These are phyloP conservation scores for Danio choprae DNA, from an alignment of 2,797 vertebrate species.

Conservation along the genomic window DNA sequence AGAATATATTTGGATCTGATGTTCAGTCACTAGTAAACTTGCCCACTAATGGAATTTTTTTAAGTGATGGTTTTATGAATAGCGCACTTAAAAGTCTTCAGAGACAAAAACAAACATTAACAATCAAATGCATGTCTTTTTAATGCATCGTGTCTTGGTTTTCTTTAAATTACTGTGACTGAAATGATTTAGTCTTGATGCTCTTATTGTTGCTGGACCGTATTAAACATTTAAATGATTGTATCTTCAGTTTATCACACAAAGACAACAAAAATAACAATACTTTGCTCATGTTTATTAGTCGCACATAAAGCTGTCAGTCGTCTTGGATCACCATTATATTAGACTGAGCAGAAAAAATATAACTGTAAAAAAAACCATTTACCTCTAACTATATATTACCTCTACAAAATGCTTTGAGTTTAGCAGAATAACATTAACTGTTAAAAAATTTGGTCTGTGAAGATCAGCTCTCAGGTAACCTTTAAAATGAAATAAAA, in stretches of 20 bases:
- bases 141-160: neutral
- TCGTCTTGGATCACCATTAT: neutral
- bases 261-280: too few species aligned
- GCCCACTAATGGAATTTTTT: neutral
- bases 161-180: slow-evolving; percentile 1
- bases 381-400: too few species aligned
- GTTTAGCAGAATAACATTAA: neutral
- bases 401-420: neutral
- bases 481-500: too few species aligned
- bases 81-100: neutral
- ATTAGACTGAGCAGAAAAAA: too few species aligned
- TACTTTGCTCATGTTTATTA: neutral
- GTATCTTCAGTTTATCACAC: too few species aligned
- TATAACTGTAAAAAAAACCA: too few species aligned
- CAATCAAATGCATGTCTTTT: slow-evolving; percentile 4
- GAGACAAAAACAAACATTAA: slow-evolving; percentile 17
- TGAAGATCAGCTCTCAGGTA: neutral
- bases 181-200: neutral
- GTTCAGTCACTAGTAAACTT: neutral
- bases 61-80: slow-evolving; percentile 1
- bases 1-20: neutral
- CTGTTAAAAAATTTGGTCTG: neutral
- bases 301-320: neutral
- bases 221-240: neutral
- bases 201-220: neutral